Percentiles rank a stretch among this genome's conserved stretches.
Evolutionary conservation across 1,140 invertebrate species (phyloP).

Genomic region (Amphibalanus amphitrite): DNA sequence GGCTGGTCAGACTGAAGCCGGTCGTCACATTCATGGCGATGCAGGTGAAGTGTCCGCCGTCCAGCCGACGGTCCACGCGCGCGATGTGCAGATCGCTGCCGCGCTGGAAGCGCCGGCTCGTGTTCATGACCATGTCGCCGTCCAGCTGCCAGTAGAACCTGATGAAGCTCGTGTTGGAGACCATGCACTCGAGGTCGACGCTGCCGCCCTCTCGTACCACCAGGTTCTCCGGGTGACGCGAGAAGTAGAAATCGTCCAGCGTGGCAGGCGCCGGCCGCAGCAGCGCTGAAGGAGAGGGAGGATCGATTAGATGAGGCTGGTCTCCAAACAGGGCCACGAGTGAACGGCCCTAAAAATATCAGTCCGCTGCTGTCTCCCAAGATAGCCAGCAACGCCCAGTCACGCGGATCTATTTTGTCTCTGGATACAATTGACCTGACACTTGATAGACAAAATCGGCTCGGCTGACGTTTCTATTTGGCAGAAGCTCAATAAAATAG

Average conservation of each 20-base stretch:
- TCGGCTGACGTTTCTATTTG: too few species aligned
- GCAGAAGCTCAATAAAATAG: too few species aligned
- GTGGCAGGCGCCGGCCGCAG: conserved; percentile 10
- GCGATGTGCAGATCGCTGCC: conserved; percentile 24
- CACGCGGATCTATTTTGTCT: too few species aligned
- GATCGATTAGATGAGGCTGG: too few species aligned
- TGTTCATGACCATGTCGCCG: conserved; percentile 34
- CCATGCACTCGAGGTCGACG: conserved; percentile 37
- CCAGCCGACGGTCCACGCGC: conserved; percentile 16
- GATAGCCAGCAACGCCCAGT: too few species aligned
- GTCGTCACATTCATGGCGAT: conserved; percentile 38
- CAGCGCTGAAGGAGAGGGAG: too few species aligned
- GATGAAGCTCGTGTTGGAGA: conserved; percentile 33
- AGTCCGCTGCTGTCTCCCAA: too few species aligned
- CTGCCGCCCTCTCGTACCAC: conserved; percentile 35
- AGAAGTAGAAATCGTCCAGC: conserved; percentile 38
- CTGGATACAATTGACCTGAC: too few species aligned
- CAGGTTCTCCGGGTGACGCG: conserved; percentile 32
- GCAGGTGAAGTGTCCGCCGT: conserved; percentile 42
- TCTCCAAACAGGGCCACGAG: too few species aligned
- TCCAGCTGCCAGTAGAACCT: conserved; percentile 41
- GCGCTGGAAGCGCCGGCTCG: conserved; percentile 37
- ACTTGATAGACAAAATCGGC: too few species aligned
- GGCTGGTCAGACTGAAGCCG: conserved; percentile 38
- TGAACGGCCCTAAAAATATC: too few species aligned